phyloP scores from a whole-genome alignment of 2,888 invertebrate genomes.

The Platycheirus albimanus region DNA sequence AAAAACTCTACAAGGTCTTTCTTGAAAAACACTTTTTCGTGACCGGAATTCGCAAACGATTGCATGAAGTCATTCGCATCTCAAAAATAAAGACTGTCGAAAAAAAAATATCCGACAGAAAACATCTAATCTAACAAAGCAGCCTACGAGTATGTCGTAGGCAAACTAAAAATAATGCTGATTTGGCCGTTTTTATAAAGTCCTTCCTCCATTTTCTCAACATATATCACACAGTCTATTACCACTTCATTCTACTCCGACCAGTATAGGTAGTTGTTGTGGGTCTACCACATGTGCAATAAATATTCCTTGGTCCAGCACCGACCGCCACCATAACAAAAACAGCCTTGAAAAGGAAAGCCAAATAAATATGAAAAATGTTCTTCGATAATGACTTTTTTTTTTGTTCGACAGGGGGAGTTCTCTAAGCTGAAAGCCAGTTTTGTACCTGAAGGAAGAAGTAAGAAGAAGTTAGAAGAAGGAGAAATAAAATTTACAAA shows the following conservation, averaged over 20 bases:
- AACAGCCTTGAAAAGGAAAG: constrained; percentile 26
- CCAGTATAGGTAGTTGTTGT: too few relatives aligned
- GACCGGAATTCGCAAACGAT: constrained; percentile 43
- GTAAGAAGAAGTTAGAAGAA: not conserved
- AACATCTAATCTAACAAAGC: constrained; percentile 46
- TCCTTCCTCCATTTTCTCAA: constrained; percentile 29
- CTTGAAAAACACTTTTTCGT: constrained; percentile 44
- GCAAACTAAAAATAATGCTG: constrained; percentile 31
- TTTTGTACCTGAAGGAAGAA: constrained; percentile 25
- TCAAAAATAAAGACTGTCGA: not conserved
- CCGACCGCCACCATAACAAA: not conserved
- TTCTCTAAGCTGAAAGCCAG: not conserved
- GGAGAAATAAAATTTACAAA: constrained; percentile 16
- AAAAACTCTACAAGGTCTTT: constrained; percentile 36
- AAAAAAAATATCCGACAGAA: not conserved
- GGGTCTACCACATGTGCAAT: constrained; percentile 38
- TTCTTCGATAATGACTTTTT: constrained; percentile 49
- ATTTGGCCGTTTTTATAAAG: constrained; percentile 5
- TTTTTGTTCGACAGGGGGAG: constrained; percentile 26
- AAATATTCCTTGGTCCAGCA: constrained; percentile 25
- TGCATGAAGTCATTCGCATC: constrained; percentile 25
- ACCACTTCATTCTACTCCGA: constrained; percentile 16
- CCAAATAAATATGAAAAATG: constrained; percentile 37
- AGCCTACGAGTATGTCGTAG: too few relatives aligned
- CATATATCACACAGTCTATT: constrained; percentile 45